phyloP scores from a whole-genome alignment of 2,113 vertebrate species.

The Amphiprion percula region DNA sequence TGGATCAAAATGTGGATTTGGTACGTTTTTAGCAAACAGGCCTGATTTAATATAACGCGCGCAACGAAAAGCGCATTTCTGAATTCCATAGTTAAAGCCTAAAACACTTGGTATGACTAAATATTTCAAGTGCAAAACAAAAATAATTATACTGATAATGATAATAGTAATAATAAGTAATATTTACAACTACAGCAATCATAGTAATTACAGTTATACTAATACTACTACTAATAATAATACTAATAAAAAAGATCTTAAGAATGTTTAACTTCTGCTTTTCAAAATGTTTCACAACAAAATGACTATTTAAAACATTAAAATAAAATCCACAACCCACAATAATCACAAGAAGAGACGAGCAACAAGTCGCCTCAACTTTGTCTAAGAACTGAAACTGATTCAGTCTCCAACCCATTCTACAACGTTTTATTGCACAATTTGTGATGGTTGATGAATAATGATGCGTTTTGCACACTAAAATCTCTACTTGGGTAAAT shows the following conservation, averaged over 20 bases:
- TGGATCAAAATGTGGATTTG: background rate
- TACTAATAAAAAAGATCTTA: background rate
- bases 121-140: background rate
- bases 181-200: too few relatives aligned
- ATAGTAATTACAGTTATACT: background rate
- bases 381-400: too few relatives aligned
- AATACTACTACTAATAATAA: background rate
- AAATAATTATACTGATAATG: too few relatives aligned
- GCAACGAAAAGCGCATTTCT: background rate
- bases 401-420: background rate
- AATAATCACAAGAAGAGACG: background rate
- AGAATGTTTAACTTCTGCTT: too few relatives aligned
- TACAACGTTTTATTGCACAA: background rate
- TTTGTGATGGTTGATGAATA: background rate
- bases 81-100: background rate
- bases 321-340: background rate
- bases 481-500: background rate
- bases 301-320: background rate
- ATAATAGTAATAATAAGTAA: background rate
- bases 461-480: background rate
- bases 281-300: background rate
- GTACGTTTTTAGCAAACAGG: background rate
- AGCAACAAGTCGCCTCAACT: slow-evolving; percentile 48
- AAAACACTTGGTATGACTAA: background rate
- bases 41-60: background rate